Base-by-base conservation (phyloP, 2,888 invertebrate genomes). In the Diarsia dahlii region DNA sequence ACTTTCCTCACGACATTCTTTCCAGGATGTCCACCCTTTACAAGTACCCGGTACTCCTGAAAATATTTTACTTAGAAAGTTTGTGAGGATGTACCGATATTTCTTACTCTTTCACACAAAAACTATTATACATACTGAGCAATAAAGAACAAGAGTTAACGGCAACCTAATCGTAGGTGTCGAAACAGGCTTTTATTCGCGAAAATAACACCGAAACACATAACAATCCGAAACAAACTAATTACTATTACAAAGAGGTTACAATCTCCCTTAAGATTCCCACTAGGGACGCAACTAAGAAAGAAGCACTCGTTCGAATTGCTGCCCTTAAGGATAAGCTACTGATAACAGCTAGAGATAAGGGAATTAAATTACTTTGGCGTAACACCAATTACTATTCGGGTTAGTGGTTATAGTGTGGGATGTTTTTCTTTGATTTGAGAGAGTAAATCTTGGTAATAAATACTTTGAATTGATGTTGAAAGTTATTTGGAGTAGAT, bases 311-410 rank as follows among this genome's bases (percentile, higher is more conserved):
- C 74, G 67, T 84, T 46, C 13, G 12, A 66, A 85, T 71, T 71
- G 68, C 65, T n/a, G n/a, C 74, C 65, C 84, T 84, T 88, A 88
- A 87, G 91, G 90, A 90, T 93, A 91, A 93, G 88, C 90, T 90
- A 79, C 86, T 80, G 93, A 93, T 93, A 92, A 89, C 90, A 91
- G 90, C 90, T 78, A 72, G 82, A 87, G 94, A 94, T 94, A 94
- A 94, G 91, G 90, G 94, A 94, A 94, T 94, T 93, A 93, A 94
- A 94, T 94, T 92, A 93, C 91, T 90, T 84, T 87, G 87, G 91
- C 91, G 92, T 91, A 91, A 54, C 72, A 70, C 74, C 87, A 74
- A 84, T 84, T 94, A 93, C 93, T 88, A 90, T 87, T 74, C 39
- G 74, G 71, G 48, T 52, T 60, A 69, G 67, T 50, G 52, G 50